These are phyloP conservation scores for Orthosia gothica DNA, from an alignment of 2,888 invertebrate species.

Conservation along the genomic window DNA sequence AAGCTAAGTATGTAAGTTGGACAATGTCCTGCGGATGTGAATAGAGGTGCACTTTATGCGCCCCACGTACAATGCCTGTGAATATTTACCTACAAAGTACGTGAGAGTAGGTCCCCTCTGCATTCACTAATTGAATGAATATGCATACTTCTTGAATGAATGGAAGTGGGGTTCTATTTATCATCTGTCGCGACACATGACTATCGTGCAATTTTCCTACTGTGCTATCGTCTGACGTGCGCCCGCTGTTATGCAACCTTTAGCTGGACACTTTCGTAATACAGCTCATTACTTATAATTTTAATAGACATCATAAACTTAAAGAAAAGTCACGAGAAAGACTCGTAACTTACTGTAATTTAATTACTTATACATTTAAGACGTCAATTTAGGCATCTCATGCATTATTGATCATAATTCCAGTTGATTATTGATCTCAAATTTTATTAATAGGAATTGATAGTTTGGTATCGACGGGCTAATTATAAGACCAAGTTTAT, in stretches of 20 bases:
- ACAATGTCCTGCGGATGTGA: conserved; percentile 26
- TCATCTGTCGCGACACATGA: conserved; percentile 28
- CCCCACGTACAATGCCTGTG: conserved; percentile 20
- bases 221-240: conserved; percentile 15
- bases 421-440: conserved; percentile 28
- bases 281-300: conserved; percentile 35
- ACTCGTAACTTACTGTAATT: conserved; percentile 46
- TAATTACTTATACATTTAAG: conserved; percentile 44
- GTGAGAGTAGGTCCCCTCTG: conserved; percentile 20
- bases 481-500: conserved; percentile 34
- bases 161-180: conserved; percentile 41
- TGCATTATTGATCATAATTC: conserved; percentile 37
- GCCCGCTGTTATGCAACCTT: conserved; percentile 6
- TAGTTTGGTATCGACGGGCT: conserved; percentile 41
- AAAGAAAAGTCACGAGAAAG: conserved; percentile 20
- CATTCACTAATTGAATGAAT: conserved; percentile 47
- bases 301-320: conserved; percentile 41
- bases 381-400: conserved; percentile 24
- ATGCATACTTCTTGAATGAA: conserved; percentile 46
- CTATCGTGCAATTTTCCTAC: conserved; percentile 15
- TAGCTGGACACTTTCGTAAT: conserved; percentile 26
- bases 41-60: conserved; percentile 26
- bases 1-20: conserved; percentile 34
- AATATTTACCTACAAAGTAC: conserved; percentile 42
- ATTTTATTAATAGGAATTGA: conserved; percentile 36